Percentiles rank a stretch among this genome's conserved stretches.
Conservation (phyloP, 2,113 vertebrate species). For the Blennius ocellaris region DNA sequence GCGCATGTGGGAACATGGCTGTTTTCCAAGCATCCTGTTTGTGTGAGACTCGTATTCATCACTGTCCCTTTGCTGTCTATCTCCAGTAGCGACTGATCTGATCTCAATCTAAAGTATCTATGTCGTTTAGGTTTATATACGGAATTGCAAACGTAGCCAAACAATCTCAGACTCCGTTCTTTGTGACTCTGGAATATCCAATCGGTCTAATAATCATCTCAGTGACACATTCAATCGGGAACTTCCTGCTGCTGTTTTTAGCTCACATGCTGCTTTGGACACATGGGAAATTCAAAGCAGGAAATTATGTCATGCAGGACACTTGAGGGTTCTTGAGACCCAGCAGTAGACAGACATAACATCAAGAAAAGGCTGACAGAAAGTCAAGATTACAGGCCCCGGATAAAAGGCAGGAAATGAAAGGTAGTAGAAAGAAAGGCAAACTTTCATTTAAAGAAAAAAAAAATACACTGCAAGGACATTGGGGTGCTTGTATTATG, state of each 20-base stretch:
- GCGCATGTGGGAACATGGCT: slow-evolving; percentile 82
- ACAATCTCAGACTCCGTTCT: not conserved
- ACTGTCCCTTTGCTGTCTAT: not conserved
- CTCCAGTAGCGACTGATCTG: not conserved
- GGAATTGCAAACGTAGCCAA: not conserved
- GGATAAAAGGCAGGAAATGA: slow-evolving; percentile 60
- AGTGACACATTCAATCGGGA: slow-evolving; percentile 51
- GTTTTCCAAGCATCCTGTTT: slow-evolving; percentile 62
- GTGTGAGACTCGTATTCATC: slow-evolving; percentile 11
- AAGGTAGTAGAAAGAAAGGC: slow-evolving; percentile 38
- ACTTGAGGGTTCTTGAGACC: slow-evolving; percentile 55
- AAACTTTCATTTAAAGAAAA: slow-evolving; percentile 27
- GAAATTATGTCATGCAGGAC: slow-evolving; percentile 73
- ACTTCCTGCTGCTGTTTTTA: slow-evolving; percentile 73
- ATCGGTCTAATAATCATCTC: slow-evolving; percentile 21
- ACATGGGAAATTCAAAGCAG: slow-evolving; percentile 71
- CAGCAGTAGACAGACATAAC: slow-evolving; percentile 36
- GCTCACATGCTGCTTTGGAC: slow-evolving; percentile 46
- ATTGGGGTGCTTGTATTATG: slow-evolving; percentile 47
- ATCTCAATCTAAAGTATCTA: not conserved
- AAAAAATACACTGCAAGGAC: slow-evolving; percentile 27
- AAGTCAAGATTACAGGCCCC: slow-evolving; percentile 28
- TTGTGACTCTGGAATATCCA: not conserved
- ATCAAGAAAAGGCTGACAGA: slow-evolving; percentile 41
- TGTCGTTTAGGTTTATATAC: not conserved